Evolutionary conservation across 2,888 invertebrate genomes (phyloP).

Genomic region (Listrodromus nycthemerus): DNA sequence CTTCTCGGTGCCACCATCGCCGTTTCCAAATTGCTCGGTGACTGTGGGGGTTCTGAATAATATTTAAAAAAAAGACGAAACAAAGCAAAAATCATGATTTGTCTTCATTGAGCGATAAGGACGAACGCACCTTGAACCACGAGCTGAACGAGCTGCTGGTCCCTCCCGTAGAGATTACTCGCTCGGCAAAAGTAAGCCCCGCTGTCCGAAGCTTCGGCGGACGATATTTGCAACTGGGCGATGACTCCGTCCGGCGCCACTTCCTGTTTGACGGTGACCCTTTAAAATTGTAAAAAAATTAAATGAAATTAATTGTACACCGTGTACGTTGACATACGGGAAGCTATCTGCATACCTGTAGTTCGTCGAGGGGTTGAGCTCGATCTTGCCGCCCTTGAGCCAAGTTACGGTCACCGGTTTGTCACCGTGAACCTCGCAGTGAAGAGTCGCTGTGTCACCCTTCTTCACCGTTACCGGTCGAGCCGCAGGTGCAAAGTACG

Average conservation of each 20-base stretch:
- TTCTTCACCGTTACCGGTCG: conserved; percentile 90
- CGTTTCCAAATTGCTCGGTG: conserved; percentile 89
- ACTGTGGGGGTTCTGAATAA: conserved; percentile 89
- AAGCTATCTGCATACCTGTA: conserved; percentile 84
- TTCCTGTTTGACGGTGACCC: conserved; percentile 88
- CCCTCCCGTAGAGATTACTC: conserved; percentile 90
- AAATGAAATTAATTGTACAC: neutral
- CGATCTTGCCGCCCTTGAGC: conserved; percentile 90
- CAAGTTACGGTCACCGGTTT: conserved; percentile 92
- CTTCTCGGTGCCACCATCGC: conserved; percentile 90
- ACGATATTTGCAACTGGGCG: conserved; percentile 89
- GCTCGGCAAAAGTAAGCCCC: conserved; percentile 93
- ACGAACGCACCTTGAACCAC: conserved; percentile 87
- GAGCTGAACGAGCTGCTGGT: conserved; percentile 90
- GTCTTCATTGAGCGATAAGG: neutral
- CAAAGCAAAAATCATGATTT: neutral
- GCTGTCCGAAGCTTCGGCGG: conserved; percentile 89
- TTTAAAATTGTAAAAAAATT: conserved; percentile 70
- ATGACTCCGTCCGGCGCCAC: conserved; percentile 89
- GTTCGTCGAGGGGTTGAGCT: conserved; percentile 90
- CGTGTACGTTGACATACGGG: neutral
- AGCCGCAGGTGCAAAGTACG: conserved; percentile 90
- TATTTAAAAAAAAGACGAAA: neutral
- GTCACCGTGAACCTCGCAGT: conserved; percentile 92
- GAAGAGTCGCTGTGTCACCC: conserved; percentile 90